A percentile compares a stretch with the other conserved stretches of the same genome.
phyloP scores from a whole-genome alignment of 2,888 invertebrate species.

The Chelonus formosanus region DNA sequence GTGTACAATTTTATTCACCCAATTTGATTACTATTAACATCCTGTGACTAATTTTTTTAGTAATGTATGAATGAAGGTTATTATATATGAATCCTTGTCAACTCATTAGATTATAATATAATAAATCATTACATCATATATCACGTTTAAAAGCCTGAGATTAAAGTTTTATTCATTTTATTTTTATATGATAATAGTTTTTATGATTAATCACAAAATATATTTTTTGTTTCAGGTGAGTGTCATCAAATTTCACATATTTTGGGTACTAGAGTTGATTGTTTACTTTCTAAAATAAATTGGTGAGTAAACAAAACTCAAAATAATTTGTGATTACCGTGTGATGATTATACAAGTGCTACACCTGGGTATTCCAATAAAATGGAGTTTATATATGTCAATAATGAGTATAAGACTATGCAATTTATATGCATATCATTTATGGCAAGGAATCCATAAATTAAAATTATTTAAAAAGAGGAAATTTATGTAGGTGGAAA shows the following conservation, averaged over 20 bases:
- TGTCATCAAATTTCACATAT: not conserved
- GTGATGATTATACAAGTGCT: too few relatives aligned
- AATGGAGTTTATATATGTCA: too few relatives aligned
- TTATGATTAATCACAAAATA: not conserved
- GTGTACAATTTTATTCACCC: too few relatives aligned
- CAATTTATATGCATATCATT: too few relatives aligned
- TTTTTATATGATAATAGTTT: not conserved
- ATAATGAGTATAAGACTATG: too few relatives aligned
- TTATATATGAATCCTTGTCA: not conserved
- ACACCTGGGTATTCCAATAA: too few relatives aligned
- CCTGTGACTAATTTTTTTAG: not conserved
- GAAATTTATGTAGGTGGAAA: constrained; percentile 30
- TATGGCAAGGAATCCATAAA: too few relatives aligned
- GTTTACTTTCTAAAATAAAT: too few relatives aligned
- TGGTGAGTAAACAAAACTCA: too few relatives aligned
- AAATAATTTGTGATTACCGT: too few relatives aligned
- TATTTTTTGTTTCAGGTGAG: not conserved
- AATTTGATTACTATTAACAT: too few relatives aligned
- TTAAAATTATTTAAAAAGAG: constrained; percentile 19
- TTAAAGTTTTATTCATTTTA: not conserved
- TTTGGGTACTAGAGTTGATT: not conserved
- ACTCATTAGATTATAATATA: not conserved
- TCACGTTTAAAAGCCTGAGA: not conserved
- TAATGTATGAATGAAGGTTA: not conserved
- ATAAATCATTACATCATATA: not conserved